phyloP scores from a whole-genome alignment of 1,140 invertebrate genomes.

The Drosophila funebris region DNA sequence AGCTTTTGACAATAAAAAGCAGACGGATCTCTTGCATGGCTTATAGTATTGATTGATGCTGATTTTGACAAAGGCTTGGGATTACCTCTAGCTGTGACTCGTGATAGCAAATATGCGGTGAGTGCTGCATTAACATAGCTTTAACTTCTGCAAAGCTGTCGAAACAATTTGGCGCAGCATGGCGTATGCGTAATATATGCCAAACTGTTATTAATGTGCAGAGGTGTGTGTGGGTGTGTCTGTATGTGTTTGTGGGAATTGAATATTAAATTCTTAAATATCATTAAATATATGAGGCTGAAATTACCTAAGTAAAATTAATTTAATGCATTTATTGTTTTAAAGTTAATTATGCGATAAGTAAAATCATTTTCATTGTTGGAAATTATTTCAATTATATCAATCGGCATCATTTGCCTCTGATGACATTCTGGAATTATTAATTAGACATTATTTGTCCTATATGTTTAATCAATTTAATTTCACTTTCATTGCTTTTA shows the following conservation, averaged over 20 bases:
- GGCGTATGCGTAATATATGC: conserved; percentile 70
- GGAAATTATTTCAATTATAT: too few species aligned
- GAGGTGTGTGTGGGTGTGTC: too few species aligned
- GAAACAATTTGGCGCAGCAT: conserved; percentile 65
- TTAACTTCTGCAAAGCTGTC: conserved; percentile 40
- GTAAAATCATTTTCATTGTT: neutral
- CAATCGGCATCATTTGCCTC: too few species aligned
- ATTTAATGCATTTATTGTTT: neutral
- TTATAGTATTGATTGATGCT: conserved; percentile 14
- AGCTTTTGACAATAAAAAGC: neutral
- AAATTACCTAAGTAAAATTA: neutral
- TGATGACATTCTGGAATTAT: too few species aligned
- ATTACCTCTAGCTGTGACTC: conserved; percentile 21
- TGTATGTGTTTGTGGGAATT: neutral
- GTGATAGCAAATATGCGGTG: conserved; percentile 51
- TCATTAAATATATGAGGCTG: neutral
- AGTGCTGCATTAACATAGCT: conserved; percentile 24
- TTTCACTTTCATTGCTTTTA: neutral
- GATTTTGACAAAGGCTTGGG: neutral
- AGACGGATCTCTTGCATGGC: neutral
- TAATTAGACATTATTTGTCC: too few species aligned
- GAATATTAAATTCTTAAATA: neutral
- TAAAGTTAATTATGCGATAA: neutral
- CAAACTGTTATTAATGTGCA: conserved; percentile 62
- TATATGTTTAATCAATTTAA: neutral